phyloP scores from a whole-genome alignment of 2,113 vertebrate genomes.

The Thinocorus orbignyianus region DNA sequence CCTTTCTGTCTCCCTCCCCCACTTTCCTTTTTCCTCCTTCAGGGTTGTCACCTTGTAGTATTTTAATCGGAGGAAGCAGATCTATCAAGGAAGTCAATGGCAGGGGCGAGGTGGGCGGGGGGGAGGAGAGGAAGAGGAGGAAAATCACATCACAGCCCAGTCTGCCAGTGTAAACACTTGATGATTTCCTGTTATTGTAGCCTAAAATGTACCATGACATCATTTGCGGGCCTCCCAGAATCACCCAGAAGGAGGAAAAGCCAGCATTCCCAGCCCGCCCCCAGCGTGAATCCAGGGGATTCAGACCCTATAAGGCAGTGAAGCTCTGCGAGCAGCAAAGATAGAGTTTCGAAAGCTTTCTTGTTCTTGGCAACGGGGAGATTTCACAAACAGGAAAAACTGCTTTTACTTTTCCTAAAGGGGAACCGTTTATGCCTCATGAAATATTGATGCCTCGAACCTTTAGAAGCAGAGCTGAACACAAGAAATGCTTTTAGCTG shows the following conservation, averaged over 20 bases:
- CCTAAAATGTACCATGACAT: constrained; percentile 78
- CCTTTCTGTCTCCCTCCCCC: constrained; percentile 37
- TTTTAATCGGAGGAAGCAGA: constrained; percentile 82
- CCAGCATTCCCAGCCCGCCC: constrained; percentile 46
- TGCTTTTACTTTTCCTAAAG: constrained; percentile 66
- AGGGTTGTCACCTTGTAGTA: constrained; percentile 62
- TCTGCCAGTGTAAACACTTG: constrained; percentile 79
- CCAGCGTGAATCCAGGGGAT: constrained; percentile 6
- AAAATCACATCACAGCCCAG: constrained; percentile 69
- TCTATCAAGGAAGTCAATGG: constrained; percentile 73
- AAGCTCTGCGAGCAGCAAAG: constrained; percentile 18
- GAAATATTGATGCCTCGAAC: constrained; percentile 23
- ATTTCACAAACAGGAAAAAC: constrained; percentile 73
- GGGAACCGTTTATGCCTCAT: constrained; percentile 24
- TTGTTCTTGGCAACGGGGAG: constrained; percentile 54
- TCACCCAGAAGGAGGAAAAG: constrained; percentile 66
- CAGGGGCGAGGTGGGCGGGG: background rate
- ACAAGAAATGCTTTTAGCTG: background rate
- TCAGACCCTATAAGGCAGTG: constrained; percentile 78
- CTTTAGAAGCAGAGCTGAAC: background rate
- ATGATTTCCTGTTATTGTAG: constrained; percentile 85
- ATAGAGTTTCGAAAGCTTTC: constrained; percentile 38
- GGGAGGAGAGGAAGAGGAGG: constrained; percentile 52
- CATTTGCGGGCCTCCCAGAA: constrained; percentile 70
- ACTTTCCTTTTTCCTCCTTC: constrained; percentile 50